Evolutionary conservation across 2,113 vertebrate species (phyloP).

Genomic region (Alectura lathami): DNA sequence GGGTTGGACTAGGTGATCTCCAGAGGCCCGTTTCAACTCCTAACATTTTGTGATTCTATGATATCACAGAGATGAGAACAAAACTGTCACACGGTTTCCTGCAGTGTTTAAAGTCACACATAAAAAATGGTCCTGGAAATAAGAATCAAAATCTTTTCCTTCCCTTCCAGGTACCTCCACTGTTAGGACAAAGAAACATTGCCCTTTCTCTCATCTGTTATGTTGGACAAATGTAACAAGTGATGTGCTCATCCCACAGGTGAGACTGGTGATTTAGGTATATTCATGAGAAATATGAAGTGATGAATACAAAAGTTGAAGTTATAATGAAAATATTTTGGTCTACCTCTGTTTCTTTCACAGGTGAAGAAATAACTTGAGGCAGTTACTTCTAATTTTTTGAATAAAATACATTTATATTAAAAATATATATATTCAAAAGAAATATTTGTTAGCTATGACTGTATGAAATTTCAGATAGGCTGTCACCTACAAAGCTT

Average conservation of each 20-base stretch:
- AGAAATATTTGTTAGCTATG: neutral
- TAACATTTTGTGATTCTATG: too few species aligned
- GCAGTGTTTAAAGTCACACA: neutral
- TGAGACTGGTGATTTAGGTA: neutral
- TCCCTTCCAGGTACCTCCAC: neutral
- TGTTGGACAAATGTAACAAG: neutral
- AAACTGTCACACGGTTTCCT: neutral
- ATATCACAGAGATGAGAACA: neutral
- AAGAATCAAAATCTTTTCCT: neutral
- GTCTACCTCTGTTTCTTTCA: neutral
- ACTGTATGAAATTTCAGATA: neutral
- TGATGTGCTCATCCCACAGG: neutral
- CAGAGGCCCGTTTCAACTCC: too few species aligned
- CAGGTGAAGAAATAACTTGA: neutral
- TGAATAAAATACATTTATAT: neutral
- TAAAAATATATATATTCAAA: neutral
- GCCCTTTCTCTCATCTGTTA: neutral
- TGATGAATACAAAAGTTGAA: neutral
- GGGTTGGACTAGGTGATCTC: too few species aligned
- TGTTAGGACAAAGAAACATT: neutral
- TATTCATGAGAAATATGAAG: neutral
- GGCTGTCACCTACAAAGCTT: neutral
- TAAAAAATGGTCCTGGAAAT: neutral
- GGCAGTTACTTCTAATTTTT: neutral
- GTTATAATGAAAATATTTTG: neutral